A percentile compares a stretch with the other conserved stretches of the same genome.
Evolutionary conservation across 2,888 invertebrate genomes (phyloP).

Genomic region (Prosapia bicincta): DNA sequence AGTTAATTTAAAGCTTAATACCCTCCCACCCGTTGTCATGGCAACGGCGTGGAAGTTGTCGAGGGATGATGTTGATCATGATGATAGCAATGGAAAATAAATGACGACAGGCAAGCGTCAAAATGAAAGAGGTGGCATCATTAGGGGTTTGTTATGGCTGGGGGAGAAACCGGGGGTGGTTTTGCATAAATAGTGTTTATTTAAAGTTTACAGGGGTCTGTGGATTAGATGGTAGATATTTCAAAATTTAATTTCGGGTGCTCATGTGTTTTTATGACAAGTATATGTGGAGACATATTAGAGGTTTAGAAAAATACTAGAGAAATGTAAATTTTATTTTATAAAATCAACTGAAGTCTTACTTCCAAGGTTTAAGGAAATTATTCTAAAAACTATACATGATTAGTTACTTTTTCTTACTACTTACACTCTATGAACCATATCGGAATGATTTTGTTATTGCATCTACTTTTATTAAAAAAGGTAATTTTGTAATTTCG

Average conservation of each 20-base stretch:
- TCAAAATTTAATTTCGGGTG: neutral
- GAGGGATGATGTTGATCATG: neutral
- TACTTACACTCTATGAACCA: no score
- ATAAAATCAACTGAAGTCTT: no score
- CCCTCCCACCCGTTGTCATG: neutral
- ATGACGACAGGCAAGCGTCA: neutral
- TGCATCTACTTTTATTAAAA: no score
- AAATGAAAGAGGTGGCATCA: slow-evolving; percentile 2
- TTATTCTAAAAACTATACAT: no score
- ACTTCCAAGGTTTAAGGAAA: no score
- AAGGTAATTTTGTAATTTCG: no score
- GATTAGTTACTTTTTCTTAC: no score
- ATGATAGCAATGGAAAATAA: neutral
- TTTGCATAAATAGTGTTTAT: neutral
- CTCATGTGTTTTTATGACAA: neutral
- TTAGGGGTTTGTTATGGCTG: neutral
- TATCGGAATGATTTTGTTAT: no score
- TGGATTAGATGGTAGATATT: neutral
- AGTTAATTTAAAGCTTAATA: neutral
- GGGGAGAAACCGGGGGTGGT: neutral
- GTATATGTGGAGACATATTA: no score
- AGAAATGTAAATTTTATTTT: no score
- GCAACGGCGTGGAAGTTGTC: neutral
- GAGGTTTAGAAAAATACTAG: neutral
- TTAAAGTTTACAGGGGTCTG: neutral